Evolutionary conservation across 2,888 invertebrate genomes (phyloP), one percentile per base, ranked within the genome.

Genomic region (Drosophila kokeensis): DNA sequence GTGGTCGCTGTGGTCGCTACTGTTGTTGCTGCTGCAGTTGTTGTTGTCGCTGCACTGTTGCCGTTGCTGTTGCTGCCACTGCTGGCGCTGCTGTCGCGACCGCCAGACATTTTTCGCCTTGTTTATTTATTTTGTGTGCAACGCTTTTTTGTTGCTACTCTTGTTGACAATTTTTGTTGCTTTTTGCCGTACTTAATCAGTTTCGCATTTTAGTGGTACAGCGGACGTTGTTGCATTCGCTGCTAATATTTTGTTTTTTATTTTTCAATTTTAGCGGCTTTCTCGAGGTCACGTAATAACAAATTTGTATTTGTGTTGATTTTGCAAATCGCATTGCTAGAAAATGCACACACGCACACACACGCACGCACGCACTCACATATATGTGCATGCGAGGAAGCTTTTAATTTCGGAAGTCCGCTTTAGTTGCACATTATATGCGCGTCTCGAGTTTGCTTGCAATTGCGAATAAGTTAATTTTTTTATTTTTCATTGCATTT

Each of bases 101-200:
- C 92, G 57, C 93, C 92, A 72, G 93, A 91, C 93, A 92, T 92
- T 50, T 66, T 81, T 6, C 32, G 49, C 52, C 32, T 65, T 29
- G 48, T 57, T 53, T 42, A 30, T 57, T 64, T 21, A 21, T 59
- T 50, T 48, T 38, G 49, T 53, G 45, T 34, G 58, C 53, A 45
- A 29, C 42, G 59, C 54, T 59, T 38, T 32, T 62, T 73, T 59
- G 38, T 57, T 36, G 52, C 50, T 63, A 58, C 38, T 49, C 21
- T 11, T n/a, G 45, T 45, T 45, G 45, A 21, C 8, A 45, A 45
- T 24, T 45, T 24, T 15, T 57, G 58, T 42, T 50, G 49, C 53
- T 66, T 34, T n/a, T 38, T 21, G 34, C 49, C 34, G 45, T 29
- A 40, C 29, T 53, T 45, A 68, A 13, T 67, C 49, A 80, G 34